Evolutionary conservation across 2,888 invertebrate species (phyloP).

Genomic region (Acronicta psi): DNA sequence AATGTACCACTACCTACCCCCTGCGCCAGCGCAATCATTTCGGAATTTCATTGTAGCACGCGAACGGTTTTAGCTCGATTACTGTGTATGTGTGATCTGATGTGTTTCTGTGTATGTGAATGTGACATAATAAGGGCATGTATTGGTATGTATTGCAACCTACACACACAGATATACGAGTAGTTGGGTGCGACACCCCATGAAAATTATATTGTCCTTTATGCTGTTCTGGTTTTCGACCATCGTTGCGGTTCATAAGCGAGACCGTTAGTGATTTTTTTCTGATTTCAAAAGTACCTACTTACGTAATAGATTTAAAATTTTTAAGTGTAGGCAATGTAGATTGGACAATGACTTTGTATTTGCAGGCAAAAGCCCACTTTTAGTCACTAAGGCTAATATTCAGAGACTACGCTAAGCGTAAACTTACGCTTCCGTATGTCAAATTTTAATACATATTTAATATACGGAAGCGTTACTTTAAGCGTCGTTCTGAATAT

Average conservation of each 20-base stretch:
- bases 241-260: constrained; percentile 46
- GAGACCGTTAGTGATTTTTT: not conserved
- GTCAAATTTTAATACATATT: no score
- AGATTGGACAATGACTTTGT: no score
- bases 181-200: constrained; percentile 78
- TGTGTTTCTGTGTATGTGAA: constrained; percentile 32
- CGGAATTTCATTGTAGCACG: constrained; percentile 68
- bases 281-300: not conserved
- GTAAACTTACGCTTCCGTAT: no score
- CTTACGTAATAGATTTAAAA: no score
- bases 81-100: constrained; percentile 54
- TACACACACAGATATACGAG: constrained; percentile 59
- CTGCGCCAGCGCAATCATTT: constrained; percentile 48
- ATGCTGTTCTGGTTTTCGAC: constrained; percentile 40
- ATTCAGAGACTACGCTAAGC: no score
- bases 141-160: constrained; percentile 41
- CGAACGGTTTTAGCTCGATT: constrained; percentile 68
- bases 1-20: constrained; percentile 49
- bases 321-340: no score
- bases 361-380: no score
- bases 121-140: constrained; percentile 39
- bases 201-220: constrained; percentile 72
- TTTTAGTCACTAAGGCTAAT: no score
- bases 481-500: no score
- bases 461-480: no score